These are phyloP conservation scores for Pseudococcus viburni DNA, from an alignment of 2,888 invertebrate genomes.

Conservation along the genomic window DNA sequence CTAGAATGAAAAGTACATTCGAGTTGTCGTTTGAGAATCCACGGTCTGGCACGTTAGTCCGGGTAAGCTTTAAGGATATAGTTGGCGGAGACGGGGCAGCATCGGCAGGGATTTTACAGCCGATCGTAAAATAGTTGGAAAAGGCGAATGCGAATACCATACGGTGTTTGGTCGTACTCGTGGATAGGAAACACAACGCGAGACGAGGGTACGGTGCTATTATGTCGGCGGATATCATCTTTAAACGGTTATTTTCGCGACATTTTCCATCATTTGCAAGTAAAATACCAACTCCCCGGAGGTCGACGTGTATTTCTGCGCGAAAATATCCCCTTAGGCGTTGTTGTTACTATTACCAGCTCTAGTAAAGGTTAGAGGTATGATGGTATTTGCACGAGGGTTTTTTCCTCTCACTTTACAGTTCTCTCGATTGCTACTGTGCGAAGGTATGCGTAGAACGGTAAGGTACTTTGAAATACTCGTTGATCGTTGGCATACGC, in stretches of 20 bases:
- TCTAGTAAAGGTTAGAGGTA: constrained; percentile 3
- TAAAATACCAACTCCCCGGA: constrained; percentile 56
- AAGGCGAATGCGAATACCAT: constrained; percentile 46
- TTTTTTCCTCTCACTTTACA: constrained; percentile 10
- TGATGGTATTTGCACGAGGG: not conserved
- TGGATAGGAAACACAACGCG: not conserved
- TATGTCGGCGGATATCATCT: constrained; percentile 61
- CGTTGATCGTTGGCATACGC: constrained; percentile 22
- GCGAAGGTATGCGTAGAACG: not conserved
- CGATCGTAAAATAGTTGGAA: constrained; percentile 60
- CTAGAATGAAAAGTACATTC: not conserved
- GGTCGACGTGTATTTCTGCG: constrained; percentile 3
- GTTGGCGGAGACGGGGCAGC: not conserved
- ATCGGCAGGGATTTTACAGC: constrained; percentile 40
- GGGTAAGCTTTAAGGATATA: constrained; percentile 23
- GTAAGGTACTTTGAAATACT: not conserved
- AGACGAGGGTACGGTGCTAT: constrained; percentile 40
- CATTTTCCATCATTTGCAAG: constrained; percentile 64
- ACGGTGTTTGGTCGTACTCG: constrained; percentile 27
- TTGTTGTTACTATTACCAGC: constrained; percentile 33
- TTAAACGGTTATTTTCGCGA: constrained; percentile 64
- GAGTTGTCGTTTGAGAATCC: constrained; percentile 6
- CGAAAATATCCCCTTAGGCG: constrained; percentile 3
- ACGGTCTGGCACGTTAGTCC: not conserved
- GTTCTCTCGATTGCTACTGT: not conserved